Conservation (phyloP, 2,797 vertebrate genomes). For the Rhynchotus rufescens region DNA sequence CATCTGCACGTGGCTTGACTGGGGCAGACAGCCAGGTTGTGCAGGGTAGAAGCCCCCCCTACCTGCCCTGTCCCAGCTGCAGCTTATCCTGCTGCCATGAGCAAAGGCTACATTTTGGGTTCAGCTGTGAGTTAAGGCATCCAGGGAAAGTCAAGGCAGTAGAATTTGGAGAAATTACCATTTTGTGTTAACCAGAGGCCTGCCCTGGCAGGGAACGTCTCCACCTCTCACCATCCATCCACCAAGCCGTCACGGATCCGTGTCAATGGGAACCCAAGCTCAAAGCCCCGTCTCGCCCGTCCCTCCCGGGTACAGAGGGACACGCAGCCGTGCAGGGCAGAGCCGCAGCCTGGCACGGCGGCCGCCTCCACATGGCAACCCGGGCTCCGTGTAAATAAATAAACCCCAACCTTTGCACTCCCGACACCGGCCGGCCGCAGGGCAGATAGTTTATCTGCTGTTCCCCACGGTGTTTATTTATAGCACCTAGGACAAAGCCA, state of each 20-base stretch:
- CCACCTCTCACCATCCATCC: not conserved
- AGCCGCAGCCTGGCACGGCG: fast-evolving
- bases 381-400: not conserved
- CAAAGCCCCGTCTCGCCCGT: no score
- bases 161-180: not conserved
- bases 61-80: not conserved
- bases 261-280: not conserved
- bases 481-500: not conserved
- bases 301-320: not conserved
- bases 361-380: not conserved
- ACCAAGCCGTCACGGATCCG: no score
- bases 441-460: not conserved
- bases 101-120: not conserved
- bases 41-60: not conserved
- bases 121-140: not conserved
- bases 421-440: not conserved
- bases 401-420: constrained; percentile 22
- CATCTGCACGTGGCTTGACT: not conserved
- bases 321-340: not conserved
- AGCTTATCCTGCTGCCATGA: not conserved
- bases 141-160: not conserved
- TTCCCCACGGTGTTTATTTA: not conserved
- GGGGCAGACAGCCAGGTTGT: not conserved
- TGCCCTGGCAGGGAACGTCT: not conserved
- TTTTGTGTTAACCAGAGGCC: not conserved